Conservation (phyloP, 2,113 vertebrate genomes). For the Oncorhynchus masou region DNA sequence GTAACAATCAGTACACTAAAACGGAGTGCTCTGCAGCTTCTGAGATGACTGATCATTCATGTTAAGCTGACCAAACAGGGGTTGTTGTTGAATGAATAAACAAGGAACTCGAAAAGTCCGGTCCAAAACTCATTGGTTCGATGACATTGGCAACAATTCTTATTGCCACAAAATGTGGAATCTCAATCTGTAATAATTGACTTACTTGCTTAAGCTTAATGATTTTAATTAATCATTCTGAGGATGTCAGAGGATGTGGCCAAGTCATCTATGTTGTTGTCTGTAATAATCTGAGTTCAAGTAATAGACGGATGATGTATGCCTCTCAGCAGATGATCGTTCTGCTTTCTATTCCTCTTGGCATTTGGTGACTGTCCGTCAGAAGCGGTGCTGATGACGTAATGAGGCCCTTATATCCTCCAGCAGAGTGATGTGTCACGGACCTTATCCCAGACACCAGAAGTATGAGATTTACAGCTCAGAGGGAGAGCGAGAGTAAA, state of each 20-base stretch:
- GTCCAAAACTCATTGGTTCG: too few relatives aligned
- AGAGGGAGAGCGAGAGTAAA: neutral
- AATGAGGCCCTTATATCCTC: constrained; percentile 27
- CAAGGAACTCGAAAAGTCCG: neutral
- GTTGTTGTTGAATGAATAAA: neutral
- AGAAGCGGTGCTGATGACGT: neutral
- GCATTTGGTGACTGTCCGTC: constrained; percentile 11
- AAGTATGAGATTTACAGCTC: neutral
- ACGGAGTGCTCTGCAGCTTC: neutral
- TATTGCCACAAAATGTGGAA: too few relatives aligned
- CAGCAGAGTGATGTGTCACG: neutral
- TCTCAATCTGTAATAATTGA: too few relatives aligned
- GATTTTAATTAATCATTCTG: too few relatives aligned
- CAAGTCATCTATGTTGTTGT: too few relatives aligned
- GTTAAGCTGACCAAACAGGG: neutral
- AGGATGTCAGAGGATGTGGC: too few relatives aligned
- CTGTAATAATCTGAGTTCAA: too few relatives aligned
- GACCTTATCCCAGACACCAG: neutral
- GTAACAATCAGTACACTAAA: neutral
- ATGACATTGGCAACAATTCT: too few relatives aligned
- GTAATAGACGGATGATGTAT: too few relatives aligned
- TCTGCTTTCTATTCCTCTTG: constrained; percentile 8
- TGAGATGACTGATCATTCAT: neutral
- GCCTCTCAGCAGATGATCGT: neutral
- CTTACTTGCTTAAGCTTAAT: too few relatives aligned